Conservation (phyloP, 2,797 vertebrate species). For the Adelosebastes latens region DNA sequence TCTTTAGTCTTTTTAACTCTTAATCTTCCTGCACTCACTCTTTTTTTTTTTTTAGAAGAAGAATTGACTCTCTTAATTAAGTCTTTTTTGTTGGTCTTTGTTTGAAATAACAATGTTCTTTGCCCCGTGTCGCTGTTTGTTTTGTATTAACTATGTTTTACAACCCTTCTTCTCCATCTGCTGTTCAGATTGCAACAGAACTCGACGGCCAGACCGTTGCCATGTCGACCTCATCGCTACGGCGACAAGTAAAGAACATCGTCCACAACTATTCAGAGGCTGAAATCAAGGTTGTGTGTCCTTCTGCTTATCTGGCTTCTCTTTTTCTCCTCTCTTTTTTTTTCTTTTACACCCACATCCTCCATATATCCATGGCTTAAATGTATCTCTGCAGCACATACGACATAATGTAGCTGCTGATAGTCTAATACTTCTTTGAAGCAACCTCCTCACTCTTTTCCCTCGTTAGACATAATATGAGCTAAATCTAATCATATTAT, state of each 20-base stretch:
- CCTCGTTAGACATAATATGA: conserved; percentile 8
- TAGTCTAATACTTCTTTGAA: conserved; percentile 37
- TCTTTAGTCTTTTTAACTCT: not conserved
- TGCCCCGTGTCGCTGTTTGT: conserved; percentile 2
- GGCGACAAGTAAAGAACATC: conserved; percentile 96
- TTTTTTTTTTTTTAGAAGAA: not conserved
- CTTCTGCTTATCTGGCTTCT: conserved; percentile 12
- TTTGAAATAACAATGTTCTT: not conserved
- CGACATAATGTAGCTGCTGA: conserved; percentile 7
- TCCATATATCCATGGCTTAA: not conserved
- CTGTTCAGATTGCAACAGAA: conserved; percentile 76
- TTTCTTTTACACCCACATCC: not conserved
- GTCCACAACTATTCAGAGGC: conserved; percentile 97
- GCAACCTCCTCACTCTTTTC: not conserved
- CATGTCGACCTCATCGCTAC: conserved; percentile 95
- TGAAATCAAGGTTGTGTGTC: conserved; percentile 90
- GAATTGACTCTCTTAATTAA: not conserved
- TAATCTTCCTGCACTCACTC: not conserved
- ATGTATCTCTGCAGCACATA: conserved; percentile 7
- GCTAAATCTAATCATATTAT: conserved; percentile 25
- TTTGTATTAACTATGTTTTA: conserved; percentile 54
- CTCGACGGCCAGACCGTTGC: conserved; percentile 82
- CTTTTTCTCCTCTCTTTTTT: not conserved
- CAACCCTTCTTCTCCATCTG: conserved; percentile 31
- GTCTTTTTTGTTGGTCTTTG: not conserved